Percentiles rank a stretch among this genome's conserved stretches.
Evolutionary conservation across 2,888 invertebrate genomes (phyloP).

Genomic region (Fragum whitleyi): DNA sequence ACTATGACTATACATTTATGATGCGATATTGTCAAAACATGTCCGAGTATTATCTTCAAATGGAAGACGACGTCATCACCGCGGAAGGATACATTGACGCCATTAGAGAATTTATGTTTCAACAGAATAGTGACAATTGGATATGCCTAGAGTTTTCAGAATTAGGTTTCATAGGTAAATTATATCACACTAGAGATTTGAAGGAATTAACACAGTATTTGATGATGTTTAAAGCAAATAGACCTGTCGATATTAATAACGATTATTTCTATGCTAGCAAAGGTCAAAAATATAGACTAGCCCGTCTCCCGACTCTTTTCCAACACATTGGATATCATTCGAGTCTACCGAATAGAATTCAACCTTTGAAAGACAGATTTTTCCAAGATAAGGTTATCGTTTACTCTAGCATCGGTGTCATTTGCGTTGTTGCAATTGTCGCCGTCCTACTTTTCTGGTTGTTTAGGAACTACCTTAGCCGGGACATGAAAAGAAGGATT

Average conservation of each 20-base stretch:
- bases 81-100: constrained; percentile 80
- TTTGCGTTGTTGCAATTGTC: constrained; percentile 61
- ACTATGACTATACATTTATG: constrained; percentile 84
- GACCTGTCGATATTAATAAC: constrained; percentile 74
- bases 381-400: constrained; percentile 48
- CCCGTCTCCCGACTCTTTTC: constrained; percentile 73
- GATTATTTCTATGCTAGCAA: constrained; percentile 70
- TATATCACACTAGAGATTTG: constrained; percentile 71
- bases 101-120: constrained; percentile 82
- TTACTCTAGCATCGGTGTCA: constrained; percentile 65
- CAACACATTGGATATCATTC: constrained; percentile 75
- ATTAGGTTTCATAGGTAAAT: constrained; percentile 75
- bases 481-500: no score
- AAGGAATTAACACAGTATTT: constrained; percentile 77
- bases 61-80: constrained; percentile 85
- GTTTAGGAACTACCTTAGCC: no score
- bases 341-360: constrained; percentile 72
- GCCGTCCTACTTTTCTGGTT: no score
- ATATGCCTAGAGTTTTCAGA: constrained; percentile 76
- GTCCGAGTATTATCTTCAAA: constrained; percentile 83
- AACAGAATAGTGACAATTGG: constrained; percentile 66
- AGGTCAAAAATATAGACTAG: constrained; percentile 60
- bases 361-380: constrained; percentile 72
- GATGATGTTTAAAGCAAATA: constrained; percentile 76
- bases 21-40: constrained; percentile 81